Conservation (phyloP, 2,888 invertebrate genomes). For the Nyleta sp. region DNA sequence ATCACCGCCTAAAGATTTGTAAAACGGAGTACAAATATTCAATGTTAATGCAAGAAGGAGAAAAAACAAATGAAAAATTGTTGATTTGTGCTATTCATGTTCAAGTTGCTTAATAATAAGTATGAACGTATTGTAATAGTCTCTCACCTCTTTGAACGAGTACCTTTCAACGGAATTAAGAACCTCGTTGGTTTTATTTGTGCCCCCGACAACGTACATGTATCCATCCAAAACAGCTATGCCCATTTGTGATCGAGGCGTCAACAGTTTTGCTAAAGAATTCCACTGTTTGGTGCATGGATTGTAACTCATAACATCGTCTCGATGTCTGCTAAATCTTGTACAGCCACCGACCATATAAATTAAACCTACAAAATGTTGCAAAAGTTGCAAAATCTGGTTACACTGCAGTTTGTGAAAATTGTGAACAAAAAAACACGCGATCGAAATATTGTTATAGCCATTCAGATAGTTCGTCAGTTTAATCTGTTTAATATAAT, state of each 20-base stretch:
- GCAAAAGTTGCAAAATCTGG: no score
- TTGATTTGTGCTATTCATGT: neutral
- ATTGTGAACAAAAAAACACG: no score
- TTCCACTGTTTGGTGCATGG: conserved; percentile 93
- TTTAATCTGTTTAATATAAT: no score
- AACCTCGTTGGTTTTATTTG: conserved; percentile 91
- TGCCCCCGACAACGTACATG: conserved; percentile 95
- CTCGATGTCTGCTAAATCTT: conserved; percentile 90
- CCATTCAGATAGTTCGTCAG: no score
- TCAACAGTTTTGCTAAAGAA: conserved; percentile 89
- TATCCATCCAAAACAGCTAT: conserved; percentile 92
- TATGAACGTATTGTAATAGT: neutral
- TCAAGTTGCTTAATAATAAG: no score
- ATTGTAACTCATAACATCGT: conserved; percentile 91
- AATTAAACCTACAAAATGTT: conserved; percentile 88
- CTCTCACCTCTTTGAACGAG: conserved; percentile 88
- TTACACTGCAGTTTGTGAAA: no score
- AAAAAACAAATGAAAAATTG: neutral
- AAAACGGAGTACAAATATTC: no score
- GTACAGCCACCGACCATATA: conserved; percentile 97
- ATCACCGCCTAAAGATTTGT: no score
- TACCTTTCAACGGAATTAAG: conserved; percentile 93
- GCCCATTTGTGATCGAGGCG: conserved; percentile 94
- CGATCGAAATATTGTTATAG: no score
- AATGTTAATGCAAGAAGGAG: no score